Base-by-base conservation (phyloP, 2,888 invertebrate genomes). In the Chironomus riparius region DNA sequence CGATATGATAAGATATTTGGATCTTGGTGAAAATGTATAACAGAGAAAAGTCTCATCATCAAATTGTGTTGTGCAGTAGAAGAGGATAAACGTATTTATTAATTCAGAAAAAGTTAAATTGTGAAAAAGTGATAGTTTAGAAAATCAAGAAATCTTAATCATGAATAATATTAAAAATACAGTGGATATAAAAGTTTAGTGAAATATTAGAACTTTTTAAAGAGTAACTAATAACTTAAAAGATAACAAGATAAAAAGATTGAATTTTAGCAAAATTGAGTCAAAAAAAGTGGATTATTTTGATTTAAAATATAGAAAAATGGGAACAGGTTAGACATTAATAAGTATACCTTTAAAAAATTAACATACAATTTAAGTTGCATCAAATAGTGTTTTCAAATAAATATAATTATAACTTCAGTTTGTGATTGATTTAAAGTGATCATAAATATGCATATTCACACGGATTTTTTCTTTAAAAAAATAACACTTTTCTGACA, bases 291-390 rank as follows among this genome's bases (percentile, higher is more conserved):
- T 75, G 75, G 75, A 75, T 68, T 68, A 68, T 75, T 68, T 48
- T 24, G 68, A 68, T 47, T 47, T 68, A 38, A 75, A 68, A 12
- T 28, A 50, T 68, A 24, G 75, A 24, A 75, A 75, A 50, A 75
- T 75, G 75, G 75, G 75, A 75, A 75, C 75, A 75, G 75, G 75
- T 75, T 13, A 68, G 50, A 15, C 13, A 50, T 56, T 15, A 4
- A 1, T 18, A 3, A 15, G 5, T 15, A n/a, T 0, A 15, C 5
- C 18, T 56, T 2, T 2, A 15, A 50, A n/a, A 50, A 3, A 3
- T 24, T 24, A 3, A 24, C 22, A 24, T 28, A 18, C 18, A 15
- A 56, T 4, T 15, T 15, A 15, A n/a, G 13, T 48, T 48, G 13
- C 4, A 4, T n/a, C 48, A 15, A 50, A 50, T 15, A 50, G 13